Evolutionary conservation across 2,113 vertebrate species (phyloP).

Genomic region (Colaptes auratus): DNA sequence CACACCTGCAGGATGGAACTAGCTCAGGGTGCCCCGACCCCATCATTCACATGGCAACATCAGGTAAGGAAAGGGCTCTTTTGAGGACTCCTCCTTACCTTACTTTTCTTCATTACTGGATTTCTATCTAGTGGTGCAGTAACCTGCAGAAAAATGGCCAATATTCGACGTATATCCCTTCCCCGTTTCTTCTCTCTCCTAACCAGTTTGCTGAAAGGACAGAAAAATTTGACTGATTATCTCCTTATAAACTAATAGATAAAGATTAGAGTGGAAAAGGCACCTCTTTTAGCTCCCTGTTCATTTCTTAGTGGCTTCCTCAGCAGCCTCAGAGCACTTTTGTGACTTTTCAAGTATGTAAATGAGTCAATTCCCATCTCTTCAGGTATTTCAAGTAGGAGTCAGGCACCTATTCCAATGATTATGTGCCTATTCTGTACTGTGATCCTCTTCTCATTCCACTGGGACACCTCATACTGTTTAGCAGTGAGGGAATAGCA

Average conservation of each 20-base stretch:
- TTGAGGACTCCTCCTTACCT: background rate
- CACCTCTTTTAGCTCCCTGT: background rate
- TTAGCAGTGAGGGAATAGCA: constrained; percentile 47
- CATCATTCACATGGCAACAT: background rate
- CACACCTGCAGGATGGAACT: background rate
- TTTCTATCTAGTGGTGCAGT: background rate
- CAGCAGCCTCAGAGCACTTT: background rate
- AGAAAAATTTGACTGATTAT: background rate
- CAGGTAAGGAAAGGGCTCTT: background rate
- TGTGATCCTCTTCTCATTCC: constrained; percentile 24
- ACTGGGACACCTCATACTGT: constrained; percentile 5
- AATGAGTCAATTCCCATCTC: background rate
- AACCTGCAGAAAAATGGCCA: background rate
- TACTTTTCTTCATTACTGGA: background rate
- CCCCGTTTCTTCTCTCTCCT: background rate
- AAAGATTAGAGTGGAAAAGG: background rate
- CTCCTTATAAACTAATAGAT: background rate
- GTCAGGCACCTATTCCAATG: constrained; percentile 9
- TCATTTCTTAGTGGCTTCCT: constrained; percentile 1
- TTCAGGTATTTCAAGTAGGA: constrained; percentile 9
- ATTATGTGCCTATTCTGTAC: constrained; percentile 22
- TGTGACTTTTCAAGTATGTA: constrained; percentile 24
- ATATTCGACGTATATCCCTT: background rate
- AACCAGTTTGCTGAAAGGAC: background rate
- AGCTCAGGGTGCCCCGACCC: background rate